Evolutionary conservation across 2,113 vertebrate species (phyloP).

Genomic region (Scytalopus superciliaris): DNA sequence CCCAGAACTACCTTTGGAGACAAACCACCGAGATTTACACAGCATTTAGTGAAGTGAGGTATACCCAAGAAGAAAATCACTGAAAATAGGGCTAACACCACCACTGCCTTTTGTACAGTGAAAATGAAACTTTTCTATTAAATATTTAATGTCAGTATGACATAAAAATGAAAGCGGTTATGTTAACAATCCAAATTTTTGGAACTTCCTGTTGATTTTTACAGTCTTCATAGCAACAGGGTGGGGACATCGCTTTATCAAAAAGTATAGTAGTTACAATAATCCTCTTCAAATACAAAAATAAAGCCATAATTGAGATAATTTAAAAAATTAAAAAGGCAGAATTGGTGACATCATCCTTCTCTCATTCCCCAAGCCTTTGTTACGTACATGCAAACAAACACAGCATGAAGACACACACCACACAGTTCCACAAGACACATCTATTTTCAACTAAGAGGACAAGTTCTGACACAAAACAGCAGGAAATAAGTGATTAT

Average conservation of each 20-base stretch:
- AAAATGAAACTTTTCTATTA: neutral
- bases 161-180: neutral
- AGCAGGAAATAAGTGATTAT: neutral
- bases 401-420: neutral
- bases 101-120: neutral
- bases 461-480: neutral
- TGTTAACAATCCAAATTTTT: neutral
- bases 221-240: neutral
- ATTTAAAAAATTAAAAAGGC: neutral
- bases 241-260: fast-evolving
- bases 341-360: neutral
- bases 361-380: neutral
- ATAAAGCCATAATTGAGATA: neutral
- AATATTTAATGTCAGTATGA: neutral
- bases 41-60: neutral
- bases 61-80: neutral
- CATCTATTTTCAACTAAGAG: neutral
- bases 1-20: neutral
- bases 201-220: neutral
- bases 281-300: neutral
- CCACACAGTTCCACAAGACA: neutral
- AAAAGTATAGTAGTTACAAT: neutral
- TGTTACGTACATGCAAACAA: neutral
- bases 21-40: neutral
- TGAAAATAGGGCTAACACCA: neutral